phyloP scores from a whole-genome alignment of 2,797 vertebrate species.

The Acropternis orthonyx region DNA sequence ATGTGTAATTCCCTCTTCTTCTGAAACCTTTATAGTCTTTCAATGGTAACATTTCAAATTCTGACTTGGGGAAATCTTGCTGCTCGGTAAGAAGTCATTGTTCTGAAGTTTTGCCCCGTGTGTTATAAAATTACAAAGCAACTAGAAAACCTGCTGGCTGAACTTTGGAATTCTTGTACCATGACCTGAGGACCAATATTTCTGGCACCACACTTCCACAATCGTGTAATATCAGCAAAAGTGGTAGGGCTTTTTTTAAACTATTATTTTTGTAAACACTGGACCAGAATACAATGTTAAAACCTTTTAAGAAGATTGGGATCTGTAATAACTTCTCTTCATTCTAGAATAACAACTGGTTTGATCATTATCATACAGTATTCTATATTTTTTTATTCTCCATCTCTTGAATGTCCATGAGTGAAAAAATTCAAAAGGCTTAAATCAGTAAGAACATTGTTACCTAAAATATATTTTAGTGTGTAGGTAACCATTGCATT shows the following conservation, averaged over 20 bases:
- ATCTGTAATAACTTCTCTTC: slow-evolving; percentile 52
- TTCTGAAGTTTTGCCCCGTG: neutral
- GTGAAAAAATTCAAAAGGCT: neutral
- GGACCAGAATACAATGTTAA: neutral
- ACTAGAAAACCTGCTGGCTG: neutral
- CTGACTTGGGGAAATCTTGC: neutral
- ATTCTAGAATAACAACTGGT: slow-evolving; percentile 15
- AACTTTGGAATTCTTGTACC: neutral
- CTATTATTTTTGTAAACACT: neutral
- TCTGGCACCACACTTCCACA: neutral
- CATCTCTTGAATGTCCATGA: neutral
- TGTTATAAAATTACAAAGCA: neutral
- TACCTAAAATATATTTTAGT: slow-evolving; percentile 30
- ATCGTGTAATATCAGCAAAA: neutral
- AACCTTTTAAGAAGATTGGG: neutral
- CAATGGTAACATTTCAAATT: neutral
- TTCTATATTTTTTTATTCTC: neutral
- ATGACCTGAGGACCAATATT: neutral
- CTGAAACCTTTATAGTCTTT: neutral
- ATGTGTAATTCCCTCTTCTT: neutral
- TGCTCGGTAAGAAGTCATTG: neutral
- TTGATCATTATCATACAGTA: neutral
- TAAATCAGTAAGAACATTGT: neutral
- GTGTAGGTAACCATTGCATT: slow-evolving; percentile 6
- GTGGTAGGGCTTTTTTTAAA: neutral